These are phyloP conservation scores for Tiphia femorata DNA, from an alignment of 2,888 invertebrate genomes.

Conservation along the genomic window DNA sequence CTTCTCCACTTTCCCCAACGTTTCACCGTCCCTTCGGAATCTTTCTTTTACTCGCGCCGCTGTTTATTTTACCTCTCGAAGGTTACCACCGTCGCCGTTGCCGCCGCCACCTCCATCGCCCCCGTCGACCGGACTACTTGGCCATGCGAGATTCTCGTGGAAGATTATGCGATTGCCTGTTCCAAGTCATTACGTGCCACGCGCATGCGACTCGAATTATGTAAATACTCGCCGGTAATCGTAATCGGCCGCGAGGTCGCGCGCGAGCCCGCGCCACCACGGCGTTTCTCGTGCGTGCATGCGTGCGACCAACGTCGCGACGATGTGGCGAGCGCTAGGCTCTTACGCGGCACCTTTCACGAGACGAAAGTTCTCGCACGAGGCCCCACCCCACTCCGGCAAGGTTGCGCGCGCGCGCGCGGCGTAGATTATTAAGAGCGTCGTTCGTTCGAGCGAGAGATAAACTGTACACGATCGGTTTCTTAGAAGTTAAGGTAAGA, in stretches of 20 bases:
- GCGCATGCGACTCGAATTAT: slow-evolving; percentile 43
- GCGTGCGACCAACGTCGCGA: no score
- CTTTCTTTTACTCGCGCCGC: slow-evolving; percentile 16
- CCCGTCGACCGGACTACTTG: slow-evolving; percentile 37
- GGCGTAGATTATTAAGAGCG: no score
- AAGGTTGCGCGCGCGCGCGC: neutral
- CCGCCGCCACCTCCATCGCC: slow-evolving; percentile 3
- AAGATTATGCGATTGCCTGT: slow-evolving; percentile 42
- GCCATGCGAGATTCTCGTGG: slow-evolving; percentile 43
- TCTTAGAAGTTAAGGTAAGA: no score
- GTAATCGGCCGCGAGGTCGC: slow-evolving; percentile 15
- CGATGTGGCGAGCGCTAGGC: no score
- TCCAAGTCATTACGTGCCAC: slow-evolving; percentile 35
- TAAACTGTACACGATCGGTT: no score
- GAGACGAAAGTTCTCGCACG: no score
- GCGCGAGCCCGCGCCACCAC: neutral
- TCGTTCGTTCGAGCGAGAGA: no score
- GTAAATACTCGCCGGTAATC: slow-evolving; percentile 43
- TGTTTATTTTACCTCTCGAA: neutral
- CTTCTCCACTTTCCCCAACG: neutral
- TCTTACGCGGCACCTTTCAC: no score
- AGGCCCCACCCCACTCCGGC: neutral
- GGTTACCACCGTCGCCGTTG: neutral
- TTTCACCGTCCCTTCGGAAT: slow-evolving; percentile 17
- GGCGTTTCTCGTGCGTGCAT: no score